These are phyloP conservation scores for Stenichneumon culpator DNA, from an alignment of 2,888 invertebrate genomes.

Conservation along the genomic window DNA sequence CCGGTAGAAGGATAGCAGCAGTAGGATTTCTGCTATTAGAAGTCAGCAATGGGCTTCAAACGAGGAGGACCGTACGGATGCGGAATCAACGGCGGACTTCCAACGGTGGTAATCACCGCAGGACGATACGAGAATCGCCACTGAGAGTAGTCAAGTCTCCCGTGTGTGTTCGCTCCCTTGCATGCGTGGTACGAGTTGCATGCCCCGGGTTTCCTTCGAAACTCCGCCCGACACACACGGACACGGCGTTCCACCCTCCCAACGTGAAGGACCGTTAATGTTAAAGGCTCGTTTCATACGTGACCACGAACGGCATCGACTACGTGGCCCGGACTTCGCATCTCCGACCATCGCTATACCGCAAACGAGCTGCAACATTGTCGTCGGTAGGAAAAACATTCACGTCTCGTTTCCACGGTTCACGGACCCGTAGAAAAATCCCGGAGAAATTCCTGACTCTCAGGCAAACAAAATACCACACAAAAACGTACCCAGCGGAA, in stretches of 20 bases:
- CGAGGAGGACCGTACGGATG: slow-evolving; percentile 39
- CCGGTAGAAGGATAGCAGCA: slow-evolving; percentile 18
- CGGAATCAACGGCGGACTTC: slow-evolving; percentile 41
- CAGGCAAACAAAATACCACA: neutral
- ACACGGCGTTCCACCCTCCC: slow-evolving; percentile 1
- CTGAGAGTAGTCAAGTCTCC: slow-evolving; percentile 29
- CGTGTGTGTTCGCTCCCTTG: slow-evolving; percentile 19
- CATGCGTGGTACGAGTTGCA: slow-evolving; percentile 31
- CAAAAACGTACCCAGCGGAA: neutral
- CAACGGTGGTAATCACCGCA: slow-evolving; percentile 60
- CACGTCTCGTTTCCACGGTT: slow-evolving; percentile 35
- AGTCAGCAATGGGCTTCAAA: slow-evolving; percentile 56
- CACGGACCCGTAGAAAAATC: slow-evolving; percentile 6
- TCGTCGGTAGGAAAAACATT: slow-evolving; percentile 37
- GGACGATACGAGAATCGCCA: slow-evolving; percentile 54
- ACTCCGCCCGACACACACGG: slow-evolving; percentile 7
- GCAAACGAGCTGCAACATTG: slow-evolving; percentile 24
- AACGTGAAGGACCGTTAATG: slow-evolving; percentile 46
- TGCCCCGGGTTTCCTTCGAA: slow-evolving; percentile 35
- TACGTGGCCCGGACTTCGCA: slow-evolving; percentile 43
- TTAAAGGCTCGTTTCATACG: slow-evolving; percentile 52
- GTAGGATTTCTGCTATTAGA: slow-evolving; percentile 35
- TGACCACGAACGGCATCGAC: slow-evolving; percentile 55
- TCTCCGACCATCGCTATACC: slow-evolving; percentile 3
- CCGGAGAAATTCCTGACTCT: slow-evolving; percentile 8